A percentile compares a stretch with the other conserved stretches of the same genome.
These are phyloP conservation scores for Trinectes maculatus DNA, from an alignment of 2,113 vertebrate species.

Conservation along the genomic window DNA sequence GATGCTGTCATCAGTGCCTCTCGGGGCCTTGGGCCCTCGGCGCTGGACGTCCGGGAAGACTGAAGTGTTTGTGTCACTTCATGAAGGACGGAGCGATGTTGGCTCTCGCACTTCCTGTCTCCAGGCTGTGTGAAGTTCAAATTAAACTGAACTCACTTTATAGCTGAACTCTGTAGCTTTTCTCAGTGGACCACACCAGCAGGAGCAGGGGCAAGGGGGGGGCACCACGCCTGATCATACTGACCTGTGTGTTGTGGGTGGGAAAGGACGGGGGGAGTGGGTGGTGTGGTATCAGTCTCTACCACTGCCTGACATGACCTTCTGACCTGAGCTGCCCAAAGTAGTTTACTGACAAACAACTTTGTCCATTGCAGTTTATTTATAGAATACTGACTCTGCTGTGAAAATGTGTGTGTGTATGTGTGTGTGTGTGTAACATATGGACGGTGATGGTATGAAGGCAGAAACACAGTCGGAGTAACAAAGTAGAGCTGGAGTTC, in stretches of 20 bases:
- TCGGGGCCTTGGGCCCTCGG: conserved; percentile 7
- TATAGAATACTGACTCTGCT: conserved; percentile 37
- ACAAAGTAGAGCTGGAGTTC: conserved; percentile 43
- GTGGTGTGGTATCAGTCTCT: conserved; percentile 14
- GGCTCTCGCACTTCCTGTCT: neutral
- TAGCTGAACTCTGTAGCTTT: conserved; percentile 60
- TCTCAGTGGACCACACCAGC: conserved; percentile 63
- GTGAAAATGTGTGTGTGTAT: conserved; percentile 17
- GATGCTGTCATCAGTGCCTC: conserved; percentile 23
- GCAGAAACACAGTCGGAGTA: conserved; percentile 2
- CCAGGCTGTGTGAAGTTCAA: conserved; percentile 58
- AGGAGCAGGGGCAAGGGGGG: conserved; percentile 49
- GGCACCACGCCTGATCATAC: conserved; percentile 34
- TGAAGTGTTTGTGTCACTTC: conserved; percentile 54
- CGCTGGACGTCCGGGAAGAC: conserved; percentile 12
- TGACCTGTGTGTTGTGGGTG: conserved; percentile 36
- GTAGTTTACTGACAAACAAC: conserved; percentile 69
- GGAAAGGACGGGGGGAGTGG: neutral
- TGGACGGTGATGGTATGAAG: conserved; percentile 49
- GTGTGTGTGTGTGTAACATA: conserved; percentile 22
- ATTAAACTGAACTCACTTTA: conserved; percentile 74
- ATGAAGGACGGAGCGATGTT: conserved; percentile 61
- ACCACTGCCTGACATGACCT: conserved; percentile 41
- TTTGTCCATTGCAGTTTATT: conserved; percentile 65
- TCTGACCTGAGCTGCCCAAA: conserved; percentile 56